phyloP scores from a whole-genome alignment of 2,888 invertebrate genomes.

The Neoaliturus tenellus region DNA sequence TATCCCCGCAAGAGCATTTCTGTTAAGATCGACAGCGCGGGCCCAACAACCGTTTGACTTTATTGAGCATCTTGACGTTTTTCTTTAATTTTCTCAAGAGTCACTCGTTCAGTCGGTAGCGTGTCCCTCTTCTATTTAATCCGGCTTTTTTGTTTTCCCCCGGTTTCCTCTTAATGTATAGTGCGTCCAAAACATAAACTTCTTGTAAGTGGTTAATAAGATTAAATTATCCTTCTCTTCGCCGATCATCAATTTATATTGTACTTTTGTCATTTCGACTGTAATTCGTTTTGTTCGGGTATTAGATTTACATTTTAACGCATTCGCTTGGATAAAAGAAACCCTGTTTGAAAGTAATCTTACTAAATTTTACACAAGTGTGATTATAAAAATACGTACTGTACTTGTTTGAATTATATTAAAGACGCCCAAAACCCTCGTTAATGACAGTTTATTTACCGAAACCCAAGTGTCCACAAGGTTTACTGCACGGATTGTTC shows the following conservation, averaged over 20 bases:
- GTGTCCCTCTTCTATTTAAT: slow-evolving; percentile 45
- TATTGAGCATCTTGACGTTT: slow-evolving; percentile 55
- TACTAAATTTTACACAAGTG: no score
- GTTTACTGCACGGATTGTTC: no score
- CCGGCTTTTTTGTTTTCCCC: slow-evolving; percentile 42
- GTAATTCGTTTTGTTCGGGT: no score
- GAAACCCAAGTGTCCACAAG: no score
- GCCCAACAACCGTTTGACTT: slow-evolving; percentile 53
- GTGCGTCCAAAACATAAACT: neutral
- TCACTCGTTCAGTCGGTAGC: slow-evolving; percentile 28
- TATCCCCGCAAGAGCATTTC: slow-evolving; percentile 57
- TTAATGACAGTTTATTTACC: no score
- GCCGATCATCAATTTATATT: neutral
- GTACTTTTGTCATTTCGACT: no score
- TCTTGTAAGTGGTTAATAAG: slow-evolving; percentile 15
- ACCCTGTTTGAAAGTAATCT: no score
- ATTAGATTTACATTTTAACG: no score
- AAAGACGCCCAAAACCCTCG: no score
- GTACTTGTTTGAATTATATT: no score
- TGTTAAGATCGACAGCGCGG: slow-evolving; percentile 52
- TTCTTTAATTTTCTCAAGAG: slow-evolving; percentile 52
- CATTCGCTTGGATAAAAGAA: no score
- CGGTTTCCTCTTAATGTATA: slow-evolving; percentile 14
- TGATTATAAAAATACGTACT: no score
- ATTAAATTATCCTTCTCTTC: slow-evolving; percentile 4